Evolutionary conservation across 35 echinoderm and acorn worm genomes (phyloP), one percentile per base, ranked within the genome.

Genomic region (Hemicentrotus pulcherrimus): DNA sequence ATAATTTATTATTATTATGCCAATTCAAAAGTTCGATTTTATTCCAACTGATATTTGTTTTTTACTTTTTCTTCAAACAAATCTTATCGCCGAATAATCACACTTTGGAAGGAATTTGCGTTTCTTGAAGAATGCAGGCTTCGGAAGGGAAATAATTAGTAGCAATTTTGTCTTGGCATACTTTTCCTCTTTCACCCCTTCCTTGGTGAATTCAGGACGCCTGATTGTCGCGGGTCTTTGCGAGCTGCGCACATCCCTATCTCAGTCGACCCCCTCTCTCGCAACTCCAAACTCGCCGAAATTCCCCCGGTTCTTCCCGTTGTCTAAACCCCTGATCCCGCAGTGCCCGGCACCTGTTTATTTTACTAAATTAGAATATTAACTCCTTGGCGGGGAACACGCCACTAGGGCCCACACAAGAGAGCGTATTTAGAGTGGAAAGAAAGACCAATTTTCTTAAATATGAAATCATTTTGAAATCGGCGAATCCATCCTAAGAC

Each of bases 261-360:
- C 32, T 47, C 46, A 47, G 13, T 24, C 91, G 48, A 31, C 48
- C 48, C 48, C 13, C 91, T 93, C 48, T 31, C 48, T 93, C 91
- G 2, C 32, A 35, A 19, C 88, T 90, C 88, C 32, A 58, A 93
- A 93, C 91, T 31, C 45, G 91, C 46, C 91, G 46, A 58, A 93
- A 93, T 93, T 93, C 91, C 91, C 91, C 91, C 91, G 45, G 91
- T 93, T 58, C 91, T 93, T 58, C 91, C 91, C 91, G 91, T 93
- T 93, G 91, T 93, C 91, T 93, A 93, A 93, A 93, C 91, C 91
- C 46, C 48, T 47, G 48, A 50, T 58, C 91, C 91, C 91, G 48
- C 5, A 12, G 91, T n/a, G 91, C 91, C 48, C 91, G 48, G 46
- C 91, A 93, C 91, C 91, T 93, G 91, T 93, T 93, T 93, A 93